Evolutionary conservation across 2,888 invertebrate species (phyloP).

Genomic region (Drepana falcataria): DNA sequence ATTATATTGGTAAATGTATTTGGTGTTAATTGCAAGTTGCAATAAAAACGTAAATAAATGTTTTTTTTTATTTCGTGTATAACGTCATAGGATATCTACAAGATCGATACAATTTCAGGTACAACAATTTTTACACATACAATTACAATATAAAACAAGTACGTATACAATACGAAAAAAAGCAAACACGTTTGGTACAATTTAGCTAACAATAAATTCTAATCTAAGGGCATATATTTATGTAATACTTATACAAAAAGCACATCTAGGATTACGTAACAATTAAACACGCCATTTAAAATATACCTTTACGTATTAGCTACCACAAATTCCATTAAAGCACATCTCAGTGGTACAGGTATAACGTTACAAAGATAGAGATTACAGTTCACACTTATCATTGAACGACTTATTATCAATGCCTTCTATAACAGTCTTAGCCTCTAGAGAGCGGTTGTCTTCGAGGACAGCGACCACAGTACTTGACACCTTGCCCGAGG

Average conservation of each 20-base stretch:
- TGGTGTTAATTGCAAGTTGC: not conserved
- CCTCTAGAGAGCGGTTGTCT: conserved; percentile 29
- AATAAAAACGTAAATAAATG: conserved; percentile 15
- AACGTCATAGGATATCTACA: not conserved
- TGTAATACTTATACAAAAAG: conserved; percentile 10
- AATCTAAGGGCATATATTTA: conserved; percentile 11
- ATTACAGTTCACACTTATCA: conserved; percentile 16
- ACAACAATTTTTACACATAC: conserved; percentile 9
- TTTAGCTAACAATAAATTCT: not conserved
- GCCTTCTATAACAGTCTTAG: conserved; percentile 31
- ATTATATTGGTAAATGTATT: not conserved
- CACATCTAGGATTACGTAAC: too few species aligned
- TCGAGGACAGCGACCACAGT: conserved; percentile 57
- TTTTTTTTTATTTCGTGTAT: conserved; percentile 7
- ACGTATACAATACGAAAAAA: conserved; percentile 11
- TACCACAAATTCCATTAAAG: not conserved
- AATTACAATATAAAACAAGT: not conserved
- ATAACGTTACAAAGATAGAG: conserved; percentile 6
- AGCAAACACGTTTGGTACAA: not conserved
- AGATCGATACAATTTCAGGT: conserved; percentile 8
- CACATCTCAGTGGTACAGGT: not conserved
- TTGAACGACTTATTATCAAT: conserved; percentile 40
- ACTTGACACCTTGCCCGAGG: conserved; percentile 39
- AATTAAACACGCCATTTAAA: too few species aligned
- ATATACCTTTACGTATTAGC: not conserved